Evolutionary conservation across 2,113 vertebrate genomes (phyloP).

Genomic region (Hemiscyllium ocellatum): DNA sequence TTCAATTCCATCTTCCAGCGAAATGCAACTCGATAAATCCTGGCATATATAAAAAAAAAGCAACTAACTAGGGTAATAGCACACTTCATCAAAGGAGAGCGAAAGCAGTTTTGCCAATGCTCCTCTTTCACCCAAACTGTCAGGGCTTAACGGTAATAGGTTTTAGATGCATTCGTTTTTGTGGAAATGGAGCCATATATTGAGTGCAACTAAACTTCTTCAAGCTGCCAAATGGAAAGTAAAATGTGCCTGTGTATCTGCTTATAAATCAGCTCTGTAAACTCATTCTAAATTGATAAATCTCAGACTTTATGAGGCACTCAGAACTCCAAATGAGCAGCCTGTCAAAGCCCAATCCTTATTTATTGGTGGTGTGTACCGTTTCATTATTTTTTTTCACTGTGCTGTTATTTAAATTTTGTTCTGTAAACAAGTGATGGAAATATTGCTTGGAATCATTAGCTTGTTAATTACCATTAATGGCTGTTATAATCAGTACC

Average conservation of each 20-base stretch:
- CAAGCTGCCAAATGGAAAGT: neutral
- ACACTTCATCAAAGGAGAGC: slow-evolving; percentile 54
- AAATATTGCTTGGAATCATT: slow-evolving; percentile 6
- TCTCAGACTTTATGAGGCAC: slow-evolving; percentile 5
- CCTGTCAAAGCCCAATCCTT: slow-evolving; percentile 10
- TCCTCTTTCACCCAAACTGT: neutral
- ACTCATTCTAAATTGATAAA: slow-evolving; percentile 15
- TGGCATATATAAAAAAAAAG: neutral
- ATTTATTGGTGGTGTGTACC: neutral
- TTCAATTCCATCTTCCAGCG: slow-evolving; percentile 39
- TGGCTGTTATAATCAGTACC: neutral
- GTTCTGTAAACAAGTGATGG: neutral
- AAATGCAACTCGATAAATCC: slow-evolving; percentile 40
- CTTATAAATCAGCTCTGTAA: slow-evolving; percentile 28
- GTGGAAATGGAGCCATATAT: slow-evolving; percentile 67
- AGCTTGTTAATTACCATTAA: neutral
- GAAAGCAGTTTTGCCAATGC: neutral
- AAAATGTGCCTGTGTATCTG: neutral
- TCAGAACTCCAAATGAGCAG: slow-evolving; percentile 6
- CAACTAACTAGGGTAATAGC: neutral
- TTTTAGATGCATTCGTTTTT: slow-evolving; percentile 66
- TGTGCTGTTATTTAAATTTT: neutral
- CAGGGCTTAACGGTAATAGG: slow-evolving; percentile 63
- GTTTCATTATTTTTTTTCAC: slow-evolving; percentile 25
- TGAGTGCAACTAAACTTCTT: slow-evolving; percentile 54